Evolutionary conservation across 2,888 invertebrate genomes (phyloP), one percentile per base, ranked within the genome.

Genomic region (Cataglyphis albicans): DNA sequence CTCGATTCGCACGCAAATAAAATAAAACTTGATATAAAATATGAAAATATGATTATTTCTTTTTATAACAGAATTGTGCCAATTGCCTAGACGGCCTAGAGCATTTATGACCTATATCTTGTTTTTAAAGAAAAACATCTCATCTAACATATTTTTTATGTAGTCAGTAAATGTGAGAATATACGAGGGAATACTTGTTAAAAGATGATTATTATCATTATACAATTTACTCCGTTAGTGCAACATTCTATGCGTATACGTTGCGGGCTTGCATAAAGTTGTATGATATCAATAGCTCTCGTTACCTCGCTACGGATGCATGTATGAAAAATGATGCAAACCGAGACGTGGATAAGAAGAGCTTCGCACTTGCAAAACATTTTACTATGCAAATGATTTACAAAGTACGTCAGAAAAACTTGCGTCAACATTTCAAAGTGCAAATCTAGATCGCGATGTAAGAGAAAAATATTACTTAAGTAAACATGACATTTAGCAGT

Each of bases 131-230:
- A 73, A 59, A 59, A 48, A n/a, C 65, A n/a, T 80, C 61, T 48
- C 6, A 52, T 2, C 7, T n/a, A n/a, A 52, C 7, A n/a, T 52
- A 52, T 52, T 57, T 65, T 21, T 75, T 38, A 70, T 21, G 12
- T 29, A 44, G 68, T 76, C 29, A 84, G 57, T 55, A 15, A 75
- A 74, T 29, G 67, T 38, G 63, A 63, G 81, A 72, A 75, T 68
- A 81, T 78, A 86, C 64, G 74, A 63, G 57, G 21, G 57, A 74
- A 55, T 38, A 80, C 68, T 82, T 81, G 81, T 76, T 82, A 67
- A 80, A 48, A 74, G 73, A 72, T 52, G 80, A 86, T 87, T 86
- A 81, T 87, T 87, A 41, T 41, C 84, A 84, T 35, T 25, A 25
- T 10, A 52, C 48, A 64, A 38, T 59, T 61, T 73, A 41, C 44